Conservation (phyloP, 2,113 vertebrate genomes). For the Holacanthus passer region DNA sequence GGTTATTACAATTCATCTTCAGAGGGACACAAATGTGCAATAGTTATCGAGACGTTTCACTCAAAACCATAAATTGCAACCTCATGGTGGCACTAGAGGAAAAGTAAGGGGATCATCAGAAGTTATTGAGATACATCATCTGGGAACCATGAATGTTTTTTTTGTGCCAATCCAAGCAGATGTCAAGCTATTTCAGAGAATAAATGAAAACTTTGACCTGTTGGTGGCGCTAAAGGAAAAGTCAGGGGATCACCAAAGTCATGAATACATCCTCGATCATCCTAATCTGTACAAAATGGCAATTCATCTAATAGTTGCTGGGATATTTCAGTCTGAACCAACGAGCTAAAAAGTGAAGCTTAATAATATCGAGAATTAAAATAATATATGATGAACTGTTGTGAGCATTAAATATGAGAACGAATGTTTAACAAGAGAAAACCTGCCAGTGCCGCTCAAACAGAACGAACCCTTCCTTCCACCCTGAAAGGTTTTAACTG, state of each 20-base stretch:
- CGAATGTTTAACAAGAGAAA: not conserved
- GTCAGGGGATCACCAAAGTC: not conserved
- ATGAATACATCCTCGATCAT: not conserved
- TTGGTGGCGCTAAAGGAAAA: not conserved
- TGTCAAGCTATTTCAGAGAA: not conserved
- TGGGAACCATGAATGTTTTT: not conserved
- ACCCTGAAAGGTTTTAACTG: not conserved
- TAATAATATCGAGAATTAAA: not conserved
- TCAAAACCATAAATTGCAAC: not conserved
- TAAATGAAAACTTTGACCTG: not conserved
- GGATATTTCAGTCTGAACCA: not conserved
- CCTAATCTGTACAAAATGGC: not conserved
- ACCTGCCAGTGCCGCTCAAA: slow-evolving; percentile 18
- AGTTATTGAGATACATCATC: not conserved
- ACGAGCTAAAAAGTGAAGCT: not conserved
- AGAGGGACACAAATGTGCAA: too few species aligned
- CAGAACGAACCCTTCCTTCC: slow-evolving; percentile 24
- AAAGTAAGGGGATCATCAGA: not conserved
- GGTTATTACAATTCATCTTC: too few species aligned
- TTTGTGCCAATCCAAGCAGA: not conserved
- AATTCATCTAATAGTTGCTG: not conserved
- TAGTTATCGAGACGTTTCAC: too few species aligned
- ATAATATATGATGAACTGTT: not conserved
- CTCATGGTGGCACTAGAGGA: not conserved
- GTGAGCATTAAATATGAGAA: slow-evolving; percentile 7